Evolutionary conservation across 2,888 invertebrate species (phyloP).

Genomic region (Yponomeuta evonymella): DNA sequence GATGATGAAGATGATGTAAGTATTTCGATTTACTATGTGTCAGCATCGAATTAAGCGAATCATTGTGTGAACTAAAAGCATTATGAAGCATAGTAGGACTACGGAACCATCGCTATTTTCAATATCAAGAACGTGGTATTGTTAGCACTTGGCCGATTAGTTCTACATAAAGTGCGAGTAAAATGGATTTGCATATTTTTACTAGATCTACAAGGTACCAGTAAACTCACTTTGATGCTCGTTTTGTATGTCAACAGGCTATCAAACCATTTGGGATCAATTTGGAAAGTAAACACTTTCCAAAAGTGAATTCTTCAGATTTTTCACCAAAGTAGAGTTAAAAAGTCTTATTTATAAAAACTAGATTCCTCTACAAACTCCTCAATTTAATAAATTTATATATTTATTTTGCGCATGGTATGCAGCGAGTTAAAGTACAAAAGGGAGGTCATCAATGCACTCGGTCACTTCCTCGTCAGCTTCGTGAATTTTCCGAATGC

Average conservation of each 20-base stretch:
- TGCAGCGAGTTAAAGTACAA: too few relatives aligned
- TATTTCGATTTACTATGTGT: too few relatives aligned
- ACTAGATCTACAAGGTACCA: neutral
- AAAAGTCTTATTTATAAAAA: neutral
- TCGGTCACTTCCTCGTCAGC: too few relatives aligned
- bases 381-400: too few relatives aligned
- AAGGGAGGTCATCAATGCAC: too few relatives aligned
- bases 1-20: too few relatives aligned
- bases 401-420: too few relatives aligned
- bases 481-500: too few relatives aligned
- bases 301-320: neutral
- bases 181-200: neutral
- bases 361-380: too few relatives aligned
- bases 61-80: neutral
- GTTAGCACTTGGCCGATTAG: neutral
- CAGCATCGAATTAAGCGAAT: too few relatives aligned
- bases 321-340: neutral
- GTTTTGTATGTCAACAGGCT: neutral
- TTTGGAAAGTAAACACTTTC: neutral
- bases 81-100: neutral
- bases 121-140: neutral
- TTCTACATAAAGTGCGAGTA: neutral
- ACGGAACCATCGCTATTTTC: neutral
- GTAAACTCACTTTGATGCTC: neutral
- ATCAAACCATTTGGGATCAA: neutral